A percentile compares a stretch with the other conserved stretches of the same genome.
Conservation (phyloP, 2,113 vertebrate genomes). For the Lophura nycthemera region DNA sequence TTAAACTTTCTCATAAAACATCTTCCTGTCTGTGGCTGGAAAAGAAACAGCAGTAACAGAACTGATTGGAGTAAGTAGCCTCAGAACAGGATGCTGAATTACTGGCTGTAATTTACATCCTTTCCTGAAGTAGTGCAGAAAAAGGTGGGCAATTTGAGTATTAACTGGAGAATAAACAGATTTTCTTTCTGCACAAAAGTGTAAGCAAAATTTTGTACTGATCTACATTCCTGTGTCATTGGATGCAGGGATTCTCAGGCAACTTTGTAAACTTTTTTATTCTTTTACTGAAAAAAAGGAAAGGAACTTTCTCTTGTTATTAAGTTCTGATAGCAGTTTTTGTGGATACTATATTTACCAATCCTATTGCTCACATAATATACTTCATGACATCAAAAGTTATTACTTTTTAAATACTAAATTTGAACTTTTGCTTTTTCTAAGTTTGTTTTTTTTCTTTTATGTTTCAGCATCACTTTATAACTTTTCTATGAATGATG, state of each 20-base stretch:
- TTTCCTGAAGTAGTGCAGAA: background rate
- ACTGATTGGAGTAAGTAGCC: background rate
- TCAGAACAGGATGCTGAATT: background rate
- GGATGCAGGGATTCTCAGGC: background rate
- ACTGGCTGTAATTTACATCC: background rate
- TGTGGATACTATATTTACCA: background rate
- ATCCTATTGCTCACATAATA: background rate
- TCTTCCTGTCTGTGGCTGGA: background rate
- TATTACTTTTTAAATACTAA: background rate
- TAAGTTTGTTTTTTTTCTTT: background rate
- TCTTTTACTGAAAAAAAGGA: background rate
- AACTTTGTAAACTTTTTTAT: background rate
- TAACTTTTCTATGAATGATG: background rate
- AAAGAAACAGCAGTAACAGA: background rate
- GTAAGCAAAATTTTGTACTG: background rate
- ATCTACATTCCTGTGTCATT: background rate
- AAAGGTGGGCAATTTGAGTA: background rate
- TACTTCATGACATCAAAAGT: background rate
- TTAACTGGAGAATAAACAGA: slow-evolving; percentile 10
- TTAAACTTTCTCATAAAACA: background rate
- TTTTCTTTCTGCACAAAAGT: background rate
- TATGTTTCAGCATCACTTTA: background rate
- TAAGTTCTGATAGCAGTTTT: background rate
- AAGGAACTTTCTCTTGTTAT: background rate
- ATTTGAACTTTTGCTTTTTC: background rate